Base-by-base conservation (phyloP, 2,888 invertebrate genomes). In the Boloria euphrosyne region DNA sequence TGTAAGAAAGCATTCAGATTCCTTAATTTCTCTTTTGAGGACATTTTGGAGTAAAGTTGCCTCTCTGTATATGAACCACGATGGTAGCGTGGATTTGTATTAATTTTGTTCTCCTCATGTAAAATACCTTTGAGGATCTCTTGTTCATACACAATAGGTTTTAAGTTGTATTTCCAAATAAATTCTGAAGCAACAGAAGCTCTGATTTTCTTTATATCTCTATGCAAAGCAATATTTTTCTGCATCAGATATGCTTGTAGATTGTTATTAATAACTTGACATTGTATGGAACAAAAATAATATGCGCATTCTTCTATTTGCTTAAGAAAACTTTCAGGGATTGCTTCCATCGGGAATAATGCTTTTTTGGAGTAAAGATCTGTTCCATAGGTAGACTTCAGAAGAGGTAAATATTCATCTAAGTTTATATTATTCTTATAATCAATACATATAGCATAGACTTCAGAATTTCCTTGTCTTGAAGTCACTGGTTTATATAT, bases 401-500 rank as follows among this genome's bases (percentile, higher is more conserved):
- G 80, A 1, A 80, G 81, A 3, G 86, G 77, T 46, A 94, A 74
- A 75, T 89, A 93, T 0, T 85, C 84, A 5, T 81, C 78, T 1
- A 93, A 71, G n/a, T 73, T 72, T 6, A 86, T 72, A 14, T 74
- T 76, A 3, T 94, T 95, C 73, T 91, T 92, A 78, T 93, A 96
- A 22, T 92, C 89, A 31, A 94, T 81, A 76, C 96, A 97, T 38
- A 98, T 90, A 0, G 98, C 93, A 80, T 99, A 99, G 0, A 97
- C 94, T 87, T 99, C 99, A 0, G 98, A 98, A 86, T 99, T 99
- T 7, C 98, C 98, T 78, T 96, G 95, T 80, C 97, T 97, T n/a
- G 98, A 98, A 0, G 97, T 97, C 0, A 95, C 95, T 0, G 99
- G 98, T 82, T 99, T 99, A 80, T 95, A 96, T 17, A 97, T 91